These are phyloP conservation scores for Cerastis leucographa DNA, from an alignment of 2,888 invertebrate genomes.

Conservation along the genomic window DNA sequence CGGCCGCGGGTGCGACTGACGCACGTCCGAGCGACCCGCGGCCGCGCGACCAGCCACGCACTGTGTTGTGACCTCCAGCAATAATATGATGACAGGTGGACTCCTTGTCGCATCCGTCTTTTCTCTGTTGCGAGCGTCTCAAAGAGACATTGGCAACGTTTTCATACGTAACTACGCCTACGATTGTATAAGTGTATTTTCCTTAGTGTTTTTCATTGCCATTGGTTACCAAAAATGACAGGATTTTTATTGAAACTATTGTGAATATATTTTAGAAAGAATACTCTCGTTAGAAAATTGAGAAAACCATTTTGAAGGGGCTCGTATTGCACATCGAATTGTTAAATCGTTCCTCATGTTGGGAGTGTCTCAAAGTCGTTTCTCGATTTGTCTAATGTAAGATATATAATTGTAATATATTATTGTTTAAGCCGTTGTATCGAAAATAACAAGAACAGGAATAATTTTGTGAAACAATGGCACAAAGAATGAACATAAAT, in stretches of 20 bases:
- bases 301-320: conserved; percentile 83
- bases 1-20: conserved; percentile 15
- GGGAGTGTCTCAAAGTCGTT: conserved; percentile 85
- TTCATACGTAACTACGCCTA: conserved; percentile 87
- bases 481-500: conserved; percentile 91
- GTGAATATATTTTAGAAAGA: conserved; percentile 88
- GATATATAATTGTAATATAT: conserved; percentile 89
- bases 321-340: conserved; percentile 89
- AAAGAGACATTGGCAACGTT: conserved; percentile 80
- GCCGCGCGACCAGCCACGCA: conserved; percentile 57
- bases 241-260: conserved; percentile 88
- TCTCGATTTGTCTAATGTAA: conserved; percentile 87
- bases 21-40: conserved; percentile 43
- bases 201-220: conserved; percentile 88
- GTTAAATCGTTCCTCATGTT: conserved; percentile 87
- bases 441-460: conserved; percentile 90
- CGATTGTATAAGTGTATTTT: conserved; percentile 83
- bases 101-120: conserved; percentile 82
- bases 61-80: conserved; percentile 85
- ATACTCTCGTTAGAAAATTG: conserved; percentile 87
- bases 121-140: conserved; percentile 78
- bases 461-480: conserved; percentile 91
- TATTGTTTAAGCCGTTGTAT: conserved; percentile 90
- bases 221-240: conserved; percentile 91
- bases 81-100: conserved; percentile 79